Conservation (phyloP, 2,888 invertebrate species). For the Formica aserva region DNA sequence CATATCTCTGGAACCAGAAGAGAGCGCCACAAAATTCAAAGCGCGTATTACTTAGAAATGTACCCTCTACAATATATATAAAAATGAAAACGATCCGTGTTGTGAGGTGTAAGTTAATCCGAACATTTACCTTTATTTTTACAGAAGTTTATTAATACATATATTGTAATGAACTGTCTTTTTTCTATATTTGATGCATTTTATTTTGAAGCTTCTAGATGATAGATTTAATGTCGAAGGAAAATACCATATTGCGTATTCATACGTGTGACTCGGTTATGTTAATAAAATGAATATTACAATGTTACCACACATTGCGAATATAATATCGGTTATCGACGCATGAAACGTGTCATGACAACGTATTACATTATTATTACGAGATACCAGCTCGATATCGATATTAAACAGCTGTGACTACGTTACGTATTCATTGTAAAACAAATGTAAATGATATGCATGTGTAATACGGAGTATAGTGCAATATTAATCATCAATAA, state of each 20-base stretch:
- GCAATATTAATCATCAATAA: not conserved
- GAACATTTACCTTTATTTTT: not conserved
- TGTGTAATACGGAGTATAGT: not conserved
- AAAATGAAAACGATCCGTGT: too few relatives aligned
- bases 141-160: not conserved
- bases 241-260: not conserved
- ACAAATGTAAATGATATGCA: slow-evolving; percentile 17
- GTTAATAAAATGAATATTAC: slow-evolving; percentile 35
- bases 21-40: too few relatives aligned
- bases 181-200: not conserved
- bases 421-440: slow-evolving; percentile 31
- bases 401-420: slow-evolving; percentile 27
- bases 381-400: slow-evolving; percentile 25
- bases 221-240: not conserved
- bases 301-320: not conserved
- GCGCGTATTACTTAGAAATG: too few relatives aligned
- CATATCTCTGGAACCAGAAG: too few relatives aligned
- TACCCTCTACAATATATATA: too few relatives aligned
- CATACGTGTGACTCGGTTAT: not conserved
- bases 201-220: not conserved
- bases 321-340: slow-evolving; percentile 29
- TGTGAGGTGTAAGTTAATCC: too few relatives aligned
- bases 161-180: not conserved
- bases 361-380: slow-evolving; percentile 45
- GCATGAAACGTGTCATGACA: slow-evolving; percentile 18